These are phyloP conservation scores for Amiota communis DNA, from an alignment of 2,888 invertebrate genomes.

Conservation along the genomic window DNA sequence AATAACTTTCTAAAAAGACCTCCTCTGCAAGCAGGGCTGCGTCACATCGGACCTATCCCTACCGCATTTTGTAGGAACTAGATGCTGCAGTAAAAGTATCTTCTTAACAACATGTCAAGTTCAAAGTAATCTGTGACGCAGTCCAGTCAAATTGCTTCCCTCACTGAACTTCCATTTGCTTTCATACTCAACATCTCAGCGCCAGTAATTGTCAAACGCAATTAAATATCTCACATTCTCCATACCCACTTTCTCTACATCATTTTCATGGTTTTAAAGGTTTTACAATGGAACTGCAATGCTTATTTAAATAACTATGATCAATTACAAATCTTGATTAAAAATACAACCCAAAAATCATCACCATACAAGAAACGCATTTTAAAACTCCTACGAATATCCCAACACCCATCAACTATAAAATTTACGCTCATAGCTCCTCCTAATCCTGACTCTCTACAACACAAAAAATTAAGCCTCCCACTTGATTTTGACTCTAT, in stretches of 20 bases:
- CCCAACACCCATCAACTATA: constrained; percentile 15
- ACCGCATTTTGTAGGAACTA: background rate
- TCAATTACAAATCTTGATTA: constrained; percentile 19
- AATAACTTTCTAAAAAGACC: constrained; percentile 9
- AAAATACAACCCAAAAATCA: constrained; percentile 9
- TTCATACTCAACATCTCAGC: background rate
- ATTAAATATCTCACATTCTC: background rate
- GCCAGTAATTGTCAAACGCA: background rate
- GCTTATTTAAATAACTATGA: constrained; percentile 14
- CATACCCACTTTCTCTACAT: background rate
- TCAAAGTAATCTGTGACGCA: background rate
- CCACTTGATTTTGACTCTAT: background rate
- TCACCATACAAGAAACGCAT: constrained; percentile 21
- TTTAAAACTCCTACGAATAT: background rate
- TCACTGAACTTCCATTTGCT: background rate
- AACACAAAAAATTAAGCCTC: background rate
- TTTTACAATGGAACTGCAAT: constrained; percentile 13
- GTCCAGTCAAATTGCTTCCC: background rate
- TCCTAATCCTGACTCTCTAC: background rate
- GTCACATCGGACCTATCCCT: background rate
- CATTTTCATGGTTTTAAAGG: background rate
- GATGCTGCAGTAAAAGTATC: background rate
- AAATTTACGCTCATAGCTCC: constrained; percentile 1
- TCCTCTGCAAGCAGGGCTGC: background rate
- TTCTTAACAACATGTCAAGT: constrained; percentile 1